Conservation (phyloP, 1,140 invertebrate species). For the Sesamia nonagrioides region DNA sequence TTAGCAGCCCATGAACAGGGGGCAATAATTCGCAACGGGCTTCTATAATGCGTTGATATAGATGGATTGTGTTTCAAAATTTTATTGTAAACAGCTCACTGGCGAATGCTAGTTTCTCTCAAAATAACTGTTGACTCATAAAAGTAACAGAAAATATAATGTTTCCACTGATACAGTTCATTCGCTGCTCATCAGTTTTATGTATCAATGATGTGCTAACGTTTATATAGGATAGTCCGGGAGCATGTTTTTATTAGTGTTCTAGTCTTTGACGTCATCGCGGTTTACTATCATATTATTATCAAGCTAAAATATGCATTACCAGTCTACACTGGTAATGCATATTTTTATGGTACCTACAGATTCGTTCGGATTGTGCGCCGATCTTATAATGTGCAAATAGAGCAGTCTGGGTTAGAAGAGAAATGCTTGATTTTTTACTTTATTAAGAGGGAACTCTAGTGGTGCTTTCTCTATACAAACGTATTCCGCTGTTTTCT, state of each 20-base stretch:
- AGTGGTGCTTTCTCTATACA: too few species aligned
- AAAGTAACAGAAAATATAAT: slow-evolving; percentile 16
- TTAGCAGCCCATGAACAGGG: too few species aligned
- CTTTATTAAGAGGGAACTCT: too few species aligned
- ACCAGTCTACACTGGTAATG: slow-evolving; percentile 9
- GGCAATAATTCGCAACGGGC: too few species aligned
- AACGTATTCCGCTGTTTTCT: too few species aligned
- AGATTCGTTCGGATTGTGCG: not conserved
- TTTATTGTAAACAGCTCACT: not conserved
- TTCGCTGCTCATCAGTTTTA: slow-evolving; percentile 20
- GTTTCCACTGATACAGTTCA: slow-evolving; percentile 16
- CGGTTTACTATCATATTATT: not conserved
- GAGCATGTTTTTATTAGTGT: slow-evolving; percentile 17
- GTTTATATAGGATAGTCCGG: slow-evolving; percentile 2
- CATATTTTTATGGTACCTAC: slow-evolving; percentile 29
- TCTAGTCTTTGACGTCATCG: slow-evolving; percentile 31
- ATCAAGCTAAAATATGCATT: too few species aligned
- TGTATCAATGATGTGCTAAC: slow-evolving; percentile 24
- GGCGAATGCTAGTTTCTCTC: not conserved
- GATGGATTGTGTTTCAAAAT: not conserved
- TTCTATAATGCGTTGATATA: too few species aligned
- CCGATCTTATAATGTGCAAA: not conserved
- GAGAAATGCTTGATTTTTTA: not conserved
- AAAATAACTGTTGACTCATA: slow-evolving; percentile 7
- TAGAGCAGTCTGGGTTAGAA: not conserved